Evolutionary conservation across 2,113 vertebrate genomes (phyloP).

Genomic region (Cryptomyrus ogoouensis): DNA sequence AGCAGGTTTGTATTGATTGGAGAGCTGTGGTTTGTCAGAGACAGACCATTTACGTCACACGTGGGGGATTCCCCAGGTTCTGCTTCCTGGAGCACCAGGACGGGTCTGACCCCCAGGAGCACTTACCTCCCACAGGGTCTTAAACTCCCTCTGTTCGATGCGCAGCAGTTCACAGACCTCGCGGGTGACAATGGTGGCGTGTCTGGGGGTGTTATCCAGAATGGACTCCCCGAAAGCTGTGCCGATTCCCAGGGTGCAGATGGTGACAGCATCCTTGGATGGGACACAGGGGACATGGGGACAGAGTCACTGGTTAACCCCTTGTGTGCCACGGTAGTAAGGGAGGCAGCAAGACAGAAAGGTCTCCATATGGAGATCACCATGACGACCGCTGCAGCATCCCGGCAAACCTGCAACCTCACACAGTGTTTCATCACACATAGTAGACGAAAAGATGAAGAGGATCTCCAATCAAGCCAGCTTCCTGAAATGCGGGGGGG

Average conservation of each 20-base stretch:
- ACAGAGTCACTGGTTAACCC: not conserved
- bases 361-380: not conserved
- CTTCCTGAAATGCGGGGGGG: not conserved
- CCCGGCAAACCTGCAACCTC: not conserved
- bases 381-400: not conserved
- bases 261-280: constrained; percentile 85
- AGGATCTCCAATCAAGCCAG: not conserved
- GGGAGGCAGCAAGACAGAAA: not conserved
- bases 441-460: not conserved
- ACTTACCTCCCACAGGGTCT: constrained; percentile 91
- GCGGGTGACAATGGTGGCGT: constrained; percentile 90
- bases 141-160: constrained; percentile 92
- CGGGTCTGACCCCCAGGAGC: constrained; percentile 7
- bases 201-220: constrained; percentile 92
- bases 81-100: not conserved
- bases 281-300: constrained; percentile 25
- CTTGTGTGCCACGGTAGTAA: not conserved
- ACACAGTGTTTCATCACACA: not conserved
- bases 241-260: constrained; percentile 91
- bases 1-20: not conserved
- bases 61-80: not conserved
- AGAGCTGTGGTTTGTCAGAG: not conserved
- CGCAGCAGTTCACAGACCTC: constrained; percentile 88
- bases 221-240: constrained; percentile 96
- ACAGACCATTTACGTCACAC: not conserved